phyloP scores from a whole-genome alignment of 2,113 vertebrate species.

The Crotophaga sulcirostris region DNA sequence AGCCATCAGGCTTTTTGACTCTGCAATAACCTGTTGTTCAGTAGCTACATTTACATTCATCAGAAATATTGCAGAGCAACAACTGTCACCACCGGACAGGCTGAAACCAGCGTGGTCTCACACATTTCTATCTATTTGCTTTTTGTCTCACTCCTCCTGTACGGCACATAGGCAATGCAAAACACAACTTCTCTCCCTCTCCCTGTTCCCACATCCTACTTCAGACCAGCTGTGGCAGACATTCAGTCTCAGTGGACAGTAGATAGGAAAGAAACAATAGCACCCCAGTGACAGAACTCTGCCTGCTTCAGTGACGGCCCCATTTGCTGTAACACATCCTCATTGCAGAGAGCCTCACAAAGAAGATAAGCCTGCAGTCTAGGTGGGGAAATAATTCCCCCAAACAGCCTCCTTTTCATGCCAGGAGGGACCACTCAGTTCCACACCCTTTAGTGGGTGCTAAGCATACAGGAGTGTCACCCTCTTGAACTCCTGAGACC shows the following conservation, averaged over 20 bases:
- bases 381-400: not conserved
- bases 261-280: not conserved
- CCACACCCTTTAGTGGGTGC: not conserved
- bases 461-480: not conserved
- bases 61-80: not conserved
- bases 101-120: not conserved
- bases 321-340: no score
- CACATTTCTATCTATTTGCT: not conserved
- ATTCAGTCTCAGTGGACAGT: not conserved
- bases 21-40: not conserved
- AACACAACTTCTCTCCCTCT: not conserved
- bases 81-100: not conserved
- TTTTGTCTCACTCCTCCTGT: not conserved
- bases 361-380: not conserved
- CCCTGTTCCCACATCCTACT: rapidly evolving
- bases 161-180: not conserved
- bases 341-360: not conserved
- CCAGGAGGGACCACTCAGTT: not conserved
- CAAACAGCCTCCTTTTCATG: not conserved
- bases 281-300: not conserved
- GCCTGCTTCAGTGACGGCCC: not conserved
- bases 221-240: not conserved
- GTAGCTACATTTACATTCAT: not conserved
- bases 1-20: not conserved
- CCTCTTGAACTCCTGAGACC: not conserved